Base-by-base conservation (phyloP, 2,113 vertebrate genomes). In the Oenanthe oenanthe region DNA sequence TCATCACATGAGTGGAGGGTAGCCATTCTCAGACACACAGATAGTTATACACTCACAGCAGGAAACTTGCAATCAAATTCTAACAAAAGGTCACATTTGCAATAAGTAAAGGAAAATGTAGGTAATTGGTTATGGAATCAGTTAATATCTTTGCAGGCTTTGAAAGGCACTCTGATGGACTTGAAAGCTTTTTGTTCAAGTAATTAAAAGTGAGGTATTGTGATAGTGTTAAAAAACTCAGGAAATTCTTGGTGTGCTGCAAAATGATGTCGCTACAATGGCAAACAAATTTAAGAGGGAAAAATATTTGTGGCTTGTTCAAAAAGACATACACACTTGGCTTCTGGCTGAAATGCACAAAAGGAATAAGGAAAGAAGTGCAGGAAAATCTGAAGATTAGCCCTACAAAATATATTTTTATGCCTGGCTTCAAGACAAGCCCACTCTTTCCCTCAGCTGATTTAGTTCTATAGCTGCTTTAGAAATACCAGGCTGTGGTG, bases 1-100 rank as follows among this genome's bases (percentile, higher is more conserved):
- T 97, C 98, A 95, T 98, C 98, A 98, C 97, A 97, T 75, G 96
- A 93, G 96, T 94, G 96, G 96, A 96, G 94, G 97, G 95, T 93
- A 96, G 97, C 95, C 94, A 36, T 96, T 96, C 97, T 93, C 91
- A 94, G 97, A 96, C 91, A 89, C 94, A 88, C 79, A 97, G 79
- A 96, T 95, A 88, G 96, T 96, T 97, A 96, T 96, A 96, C 95
- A 85, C 97, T 96, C 97, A 94, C 97, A 96, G 98, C 97, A 95
- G 98, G 98, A 98, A 98, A 98, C 98, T 98, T 97, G 98, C 98
- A 98, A 98, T 99, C 98, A 99, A 98, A 98, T 98, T 98, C 97
- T 97, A 98, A 97, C 97, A 96, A 99, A 99, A 99, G 99, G 99
- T 99, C 99, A 99, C 99, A 99, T 99, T 99, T 99, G 99, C 99